These are phyloP conservation scores for Scaptomyza cyrtandrae DNA, from an alignment of 2,888 invertebrate species.

Conservation along the genomic window DNA sequence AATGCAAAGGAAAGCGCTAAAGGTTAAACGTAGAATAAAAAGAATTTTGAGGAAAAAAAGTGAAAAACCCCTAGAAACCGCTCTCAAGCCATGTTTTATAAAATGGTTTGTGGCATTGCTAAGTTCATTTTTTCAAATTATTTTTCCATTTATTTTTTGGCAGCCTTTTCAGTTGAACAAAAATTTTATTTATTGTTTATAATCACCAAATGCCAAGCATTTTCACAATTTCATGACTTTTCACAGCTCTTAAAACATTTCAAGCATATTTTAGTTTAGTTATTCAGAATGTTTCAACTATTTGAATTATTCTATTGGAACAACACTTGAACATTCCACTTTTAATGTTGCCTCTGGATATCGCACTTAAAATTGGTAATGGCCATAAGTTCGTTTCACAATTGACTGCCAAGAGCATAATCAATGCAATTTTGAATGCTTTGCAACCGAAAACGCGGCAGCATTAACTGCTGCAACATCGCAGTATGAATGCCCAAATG, in stretches of 20 bases:
- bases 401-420: slow-evolving; percentile 78
- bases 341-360: slow-evolving; percentile 56
- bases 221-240: not conserved
- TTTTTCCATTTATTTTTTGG: not conserved
- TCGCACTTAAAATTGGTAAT: slow-evolving; percentile 51
- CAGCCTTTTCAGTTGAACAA: not conserved
- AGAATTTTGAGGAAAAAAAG: no score
- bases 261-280: not conserved
- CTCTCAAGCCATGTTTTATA: not conserved
- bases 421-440: slow-evolving; percentile 74
- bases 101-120: not conserved
- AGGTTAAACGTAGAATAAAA: not conserved
- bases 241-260: not conserved
- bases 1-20: not conserved
- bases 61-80: not conserved
- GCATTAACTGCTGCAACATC: slow-evolving; percentile 3
- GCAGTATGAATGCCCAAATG: slow-evolving; percentile 46
- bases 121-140: not conserved
- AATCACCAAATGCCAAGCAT: no score
- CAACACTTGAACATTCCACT: slow-evolving; percentile 13
- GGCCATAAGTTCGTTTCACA: slow-evolving; percentile 47
- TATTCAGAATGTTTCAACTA: not conserved
- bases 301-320: not conserved
- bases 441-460: slow-evolving; percentile 36
- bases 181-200: not conserved